Percentiles rank a stretch among this genome's conserved stretches.
Conservation (phyloP, 2,113 vertebrate genomes). For the Neogale vison region DNA sequence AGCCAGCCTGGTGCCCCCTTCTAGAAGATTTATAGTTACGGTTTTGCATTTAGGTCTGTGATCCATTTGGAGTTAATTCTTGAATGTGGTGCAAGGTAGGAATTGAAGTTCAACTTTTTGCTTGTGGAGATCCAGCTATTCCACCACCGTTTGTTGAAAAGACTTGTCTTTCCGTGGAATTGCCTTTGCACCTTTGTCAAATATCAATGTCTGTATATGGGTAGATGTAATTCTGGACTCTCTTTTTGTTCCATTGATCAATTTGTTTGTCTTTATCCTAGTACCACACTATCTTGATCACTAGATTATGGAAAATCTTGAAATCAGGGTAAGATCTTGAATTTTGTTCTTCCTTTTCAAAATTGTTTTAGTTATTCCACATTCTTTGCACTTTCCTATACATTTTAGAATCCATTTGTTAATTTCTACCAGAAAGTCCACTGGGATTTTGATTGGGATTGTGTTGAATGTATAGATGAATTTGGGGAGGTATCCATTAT, state of each 20-base stretch:
- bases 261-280: background rate
- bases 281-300: background rate
- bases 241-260: background rate
- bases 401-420: constrained; percentile 8
- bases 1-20: background rate
- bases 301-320: background rate
- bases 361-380: background rate
- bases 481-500: background rate
- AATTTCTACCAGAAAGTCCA: background rate
- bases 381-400: background rate
- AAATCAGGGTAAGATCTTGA: background rate
- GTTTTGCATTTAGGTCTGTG: background rate
- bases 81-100: background rate
- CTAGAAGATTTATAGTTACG: background rate
- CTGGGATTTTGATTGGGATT: background rate
- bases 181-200: constrained; percentile 28
- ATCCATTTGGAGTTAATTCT: background rate
- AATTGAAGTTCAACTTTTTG: constrained; percentile 5
- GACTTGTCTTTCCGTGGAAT: background rate
- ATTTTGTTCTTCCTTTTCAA: constrained; percentile 14
- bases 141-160: constrained; percentile 9
- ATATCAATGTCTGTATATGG: background rate
- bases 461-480: background rate
- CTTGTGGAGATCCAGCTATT: background rate
- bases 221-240: background rate